phyloP scores from a whole-genome alignment of 2,113 vertebrate genomes.

The Panurus biarmicus region DNA sequence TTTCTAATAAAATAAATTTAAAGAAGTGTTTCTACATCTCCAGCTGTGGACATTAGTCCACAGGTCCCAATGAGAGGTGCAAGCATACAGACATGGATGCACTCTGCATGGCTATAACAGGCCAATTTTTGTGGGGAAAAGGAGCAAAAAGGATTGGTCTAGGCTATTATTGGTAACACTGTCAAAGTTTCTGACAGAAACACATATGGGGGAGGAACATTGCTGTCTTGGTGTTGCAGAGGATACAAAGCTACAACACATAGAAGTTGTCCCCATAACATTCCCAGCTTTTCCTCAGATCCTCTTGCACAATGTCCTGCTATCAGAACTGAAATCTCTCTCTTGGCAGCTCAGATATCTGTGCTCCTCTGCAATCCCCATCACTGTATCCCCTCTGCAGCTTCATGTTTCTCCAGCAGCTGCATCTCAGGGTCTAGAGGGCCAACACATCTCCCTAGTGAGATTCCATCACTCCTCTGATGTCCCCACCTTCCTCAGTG shows the following conservation, averaged over 20 bases:
- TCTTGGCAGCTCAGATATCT: background rate
- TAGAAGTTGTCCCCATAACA: background rate
- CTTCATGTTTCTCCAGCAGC: background rate
- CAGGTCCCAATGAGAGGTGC: background rate
- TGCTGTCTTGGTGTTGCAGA: background rate
- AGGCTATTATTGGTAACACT: background rate
- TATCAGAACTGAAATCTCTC: background rate
- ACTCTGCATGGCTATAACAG: background rate
- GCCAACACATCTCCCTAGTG: background rate
- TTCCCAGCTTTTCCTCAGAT: background rate
- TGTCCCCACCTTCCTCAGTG: rapidly evolving
- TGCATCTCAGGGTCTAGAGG: background rate
- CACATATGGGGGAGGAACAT: rapidly evolving
- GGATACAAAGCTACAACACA: background rate
- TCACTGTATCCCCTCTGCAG: background rate
- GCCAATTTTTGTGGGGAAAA: background rate
- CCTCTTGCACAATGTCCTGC: background rate
- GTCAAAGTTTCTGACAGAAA: background rate
- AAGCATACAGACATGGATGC: background rate
- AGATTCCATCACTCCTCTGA: background rate
- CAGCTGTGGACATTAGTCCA: background rate
- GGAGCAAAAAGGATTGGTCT: background rate
- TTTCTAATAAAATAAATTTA: background rate
- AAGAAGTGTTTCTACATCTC: background rate
- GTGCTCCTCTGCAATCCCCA: background rate